Evolutionary conservation across 2,797 vertebrate genomes (phyloP).

Genomic region (Chelmon rostratus): DNA sequence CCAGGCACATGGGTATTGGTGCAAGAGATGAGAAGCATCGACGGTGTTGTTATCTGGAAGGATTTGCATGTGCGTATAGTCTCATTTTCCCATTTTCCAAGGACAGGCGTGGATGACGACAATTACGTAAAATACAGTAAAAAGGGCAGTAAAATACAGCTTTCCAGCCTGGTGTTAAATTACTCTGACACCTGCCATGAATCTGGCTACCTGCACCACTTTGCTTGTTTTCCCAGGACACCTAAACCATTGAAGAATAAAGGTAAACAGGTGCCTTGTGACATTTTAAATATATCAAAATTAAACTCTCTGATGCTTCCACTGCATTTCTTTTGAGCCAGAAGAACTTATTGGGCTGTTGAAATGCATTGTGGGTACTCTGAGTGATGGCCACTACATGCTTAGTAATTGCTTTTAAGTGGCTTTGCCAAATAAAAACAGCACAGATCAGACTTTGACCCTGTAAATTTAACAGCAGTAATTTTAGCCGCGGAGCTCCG

Average conservation of each 20-base stretch:
- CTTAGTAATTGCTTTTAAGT: conserved; percentile 50
- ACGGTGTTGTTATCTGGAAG: too few species aligned
- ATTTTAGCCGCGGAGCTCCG: conserved; percentile 22
- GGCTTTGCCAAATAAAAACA: conserved; percentile 60
- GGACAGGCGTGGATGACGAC: too few species aligned
- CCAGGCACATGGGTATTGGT: too few species aligned
- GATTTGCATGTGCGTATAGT: too few species aligned
- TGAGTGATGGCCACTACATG: conserved; percentile 29
- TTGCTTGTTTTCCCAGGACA: too few species aligned
- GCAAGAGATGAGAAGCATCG: too few species aligned
- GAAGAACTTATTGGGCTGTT: conserved; percentile 11
- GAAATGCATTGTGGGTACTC: conserved; percentile 42
- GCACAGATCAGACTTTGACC: conserved; percentile 39
- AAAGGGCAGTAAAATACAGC: too few species aligned
- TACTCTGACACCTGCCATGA: too few species aligned
- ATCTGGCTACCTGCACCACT: too few species aligned
- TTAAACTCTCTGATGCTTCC: background rate
- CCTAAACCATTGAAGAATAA: background rate
- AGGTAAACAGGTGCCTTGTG: background rate
- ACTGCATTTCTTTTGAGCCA: background rate
- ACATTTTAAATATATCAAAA: background rate
- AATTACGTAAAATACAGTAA: too few species aligned
- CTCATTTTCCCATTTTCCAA: too few species aligned
- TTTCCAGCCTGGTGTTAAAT: too few species aligned
- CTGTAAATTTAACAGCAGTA: conserved; percentile 43